Evolutionary conservation across 2,113 vertebrate genomes (phyloP).

Genomic region (Campylomormyrus numenius): DNA sequence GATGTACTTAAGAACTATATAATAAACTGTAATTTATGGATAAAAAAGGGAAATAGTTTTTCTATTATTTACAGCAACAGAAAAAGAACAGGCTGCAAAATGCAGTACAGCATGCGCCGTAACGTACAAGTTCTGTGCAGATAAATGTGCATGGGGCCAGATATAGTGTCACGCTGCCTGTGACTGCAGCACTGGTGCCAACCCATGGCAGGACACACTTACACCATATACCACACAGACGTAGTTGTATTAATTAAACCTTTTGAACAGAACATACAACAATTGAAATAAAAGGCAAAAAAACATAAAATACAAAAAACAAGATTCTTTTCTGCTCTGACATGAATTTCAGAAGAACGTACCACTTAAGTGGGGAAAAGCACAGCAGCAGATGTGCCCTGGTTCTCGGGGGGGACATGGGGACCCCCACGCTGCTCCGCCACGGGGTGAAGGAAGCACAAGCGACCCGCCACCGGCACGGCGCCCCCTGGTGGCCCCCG

Average conservation of each 20-base stretch:
- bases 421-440: background rate
- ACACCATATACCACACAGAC: background rate
- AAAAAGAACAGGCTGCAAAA: background rate
- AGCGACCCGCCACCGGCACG: background rate
- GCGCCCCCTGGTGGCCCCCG: background rate
- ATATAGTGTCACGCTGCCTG: background rate
- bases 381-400: background rate
- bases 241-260: background rate
- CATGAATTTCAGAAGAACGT: background rate
- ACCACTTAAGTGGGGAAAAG: background rate
- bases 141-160: background rate
- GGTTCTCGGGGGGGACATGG: background rate
- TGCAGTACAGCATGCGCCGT: background rate
- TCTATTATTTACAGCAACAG: background rate
- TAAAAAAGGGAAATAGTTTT: background rate
- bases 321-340: background rate
- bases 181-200: background rate
- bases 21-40: background rate
- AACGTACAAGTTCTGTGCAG: background rate
- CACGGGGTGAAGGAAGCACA: background rate
- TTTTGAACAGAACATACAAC: background rate
- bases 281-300: background rate
- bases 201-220: background rate
- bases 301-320: background rate
- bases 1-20: background rate